Evolutionary conservation across 2,113 vertebrate genomes (phyloP), one percentile per base, ranked within the genome.

Genomic region (Geothlypis trichas): DNA sequence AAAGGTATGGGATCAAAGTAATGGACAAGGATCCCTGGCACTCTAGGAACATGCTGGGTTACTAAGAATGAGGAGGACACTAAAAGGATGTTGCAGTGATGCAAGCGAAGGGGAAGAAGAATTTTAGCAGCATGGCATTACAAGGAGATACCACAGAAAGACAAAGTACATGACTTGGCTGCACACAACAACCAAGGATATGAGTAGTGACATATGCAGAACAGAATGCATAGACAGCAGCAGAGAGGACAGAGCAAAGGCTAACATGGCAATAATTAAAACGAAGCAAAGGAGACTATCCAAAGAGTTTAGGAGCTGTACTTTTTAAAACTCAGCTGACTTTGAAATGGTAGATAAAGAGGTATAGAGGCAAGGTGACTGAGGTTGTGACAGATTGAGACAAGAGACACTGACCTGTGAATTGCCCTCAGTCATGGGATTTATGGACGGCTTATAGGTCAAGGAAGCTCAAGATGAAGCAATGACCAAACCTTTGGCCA

Each of bases 401-500:
- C 19, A 57, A 35, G 49, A 87, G 30, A 90, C 37, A 31, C 19
- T 2, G 7, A 39, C 31, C 15, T 62, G 30, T 4, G 9, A 78
- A 66, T 59, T 78, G 23, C 8, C 20, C 33, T 84, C 54, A 37
- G 0, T 62, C 11, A 2, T 35, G 20, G 28, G 49, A 73, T 57
- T 87, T 75, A 67, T 52, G 63, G 21, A 31, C 42, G n/a, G 15
- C 15, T 89, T 41, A n/a, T 20, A 35, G 24, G 22, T 46, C 51
- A 73, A 90, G 37, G 20, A 92, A 90, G 28, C 15, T 80, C 59
- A 49, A 37, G 46, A 37, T 51, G 31, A 55, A 91, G 14, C 35
- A 74, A 17, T 0, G 0, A 28, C 30, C 21, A 1, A 4, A 42
- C 31, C 14, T 72, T 80, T 44, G 22, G 30, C 26, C n/a, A 62